phyloP scores from a whole-genome alignment of 1,140 invertebrate genomes.

The Acromyrmex heyeri region DNA sequence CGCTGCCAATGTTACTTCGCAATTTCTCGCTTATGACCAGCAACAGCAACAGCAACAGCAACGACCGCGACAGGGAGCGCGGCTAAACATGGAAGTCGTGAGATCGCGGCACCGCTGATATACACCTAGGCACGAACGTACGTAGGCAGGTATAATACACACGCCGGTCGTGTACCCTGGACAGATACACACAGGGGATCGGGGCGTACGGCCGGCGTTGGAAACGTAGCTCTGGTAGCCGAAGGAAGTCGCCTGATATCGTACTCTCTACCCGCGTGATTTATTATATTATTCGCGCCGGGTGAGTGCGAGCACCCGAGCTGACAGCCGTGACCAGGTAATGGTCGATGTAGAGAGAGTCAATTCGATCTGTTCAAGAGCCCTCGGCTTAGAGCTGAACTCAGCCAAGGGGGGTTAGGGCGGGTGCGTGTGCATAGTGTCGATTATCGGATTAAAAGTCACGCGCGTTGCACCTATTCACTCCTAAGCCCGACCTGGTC shows the following conservation, averaged over 20 bases:
- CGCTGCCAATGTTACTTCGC: constrained; percentile 1
- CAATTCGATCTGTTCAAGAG: constrained; percentile 74
- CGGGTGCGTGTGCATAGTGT: constrained; percentile 59
- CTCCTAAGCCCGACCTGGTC: background rate
- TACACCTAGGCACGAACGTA: constrained; percentile 66
- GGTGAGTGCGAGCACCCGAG: constrained; percentile 25
- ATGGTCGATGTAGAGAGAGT: constrained; percentile 65
- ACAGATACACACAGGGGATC: constrained; percentile 32
- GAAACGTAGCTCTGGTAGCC: constrained; percentile 56
- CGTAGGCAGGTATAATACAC: constrained; percentile 8
- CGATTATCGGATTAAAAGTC: constrained; percentile 73
- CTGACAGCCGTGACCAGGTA: constrained; percentile 73
- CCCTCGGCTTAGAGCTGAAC: background rate
- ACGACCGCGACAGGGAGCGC: constrained; percentile 34
- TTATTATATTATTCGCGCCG: constrained; percentile 75
- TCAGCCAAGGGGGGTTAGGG: background rate
- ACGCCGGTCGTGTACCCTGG: background rate
- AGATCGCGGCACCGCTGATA: constrained; percentile 70
- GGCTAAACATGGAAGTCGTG: constrained; percentile 76
- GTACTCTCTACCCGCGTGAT: constrained; percentile 69
- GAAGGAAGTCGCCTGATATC: constrained; percentile 61
- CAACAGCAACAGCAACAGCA: background rate
- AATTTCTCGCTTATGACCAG: constrained; percentile 29
- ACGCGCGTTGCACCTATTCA: constrained; percentile 60
- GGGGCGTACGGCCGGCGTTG: background rate